These are phyloP conservation scores for Ostrea denselamellosa DNA, from an alignment of 1,140 invertebrate genomes.

Conservation along the genomic window DNA sequence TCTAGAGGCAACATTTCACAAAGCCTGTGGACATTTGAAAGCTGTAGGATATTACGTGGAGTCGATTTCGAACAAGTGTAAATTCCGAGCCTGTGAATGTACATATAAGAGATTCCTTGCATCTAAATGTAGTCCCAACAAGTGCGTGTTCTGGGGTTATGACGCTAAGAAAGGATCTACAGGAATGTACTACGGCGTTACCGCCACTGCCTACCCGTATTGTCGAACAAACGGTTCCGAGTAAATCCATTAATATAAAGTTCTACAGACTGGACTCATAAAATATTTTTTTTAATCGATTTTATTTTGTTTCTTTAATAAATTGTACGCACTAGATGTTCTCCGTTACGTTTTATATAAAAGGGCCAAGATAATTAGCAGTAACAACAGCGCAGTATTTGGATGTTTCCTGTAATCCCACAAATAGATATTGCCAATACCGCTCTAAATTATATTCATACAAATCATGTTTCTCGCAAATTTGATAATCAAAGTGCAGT, in stretches of 20 bases:
- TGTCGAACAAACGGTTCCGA: not conserved
- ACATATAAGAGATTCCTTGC: conserved; percentile 1
- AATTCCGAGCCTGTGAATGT: conserved; percentile 6
- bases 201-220: not conserved
- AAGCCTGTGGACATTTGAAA: not conserved
- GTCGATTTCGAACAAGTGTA: not conserved
- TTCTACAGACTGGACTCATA: too few relatives aligned
- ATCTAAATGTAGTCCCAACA: not conserved
- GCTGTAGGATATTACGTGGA: not conserved
- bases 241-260: not conserved
- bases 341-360: too few relatives aligned
- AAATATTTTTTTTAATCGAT: too few relatives aligned
- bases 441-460: too few relatives aligned
- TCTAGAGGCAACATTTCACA: not conserved
- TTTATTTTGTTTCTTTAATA: too few relatives aligned
- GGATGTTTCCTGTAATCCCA: too few relatives aligned
- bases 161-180: not conserved
- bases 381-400: too few relatives aligned
- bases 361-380: too few relatives aligned
- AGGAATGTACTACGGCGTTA: not conserved
- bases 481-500: too few relatives aligned
- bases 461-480: too few relatives aligned
- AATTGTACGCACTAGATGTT: too few relatives aligned
- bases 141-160: conserved; percentile 14
- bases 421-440: too few relatives aligned